Evolutionary conservation across 2,888 invertebrate species (phyloP).

Genomic region (Fissipunctia ypsillon): DNA sequence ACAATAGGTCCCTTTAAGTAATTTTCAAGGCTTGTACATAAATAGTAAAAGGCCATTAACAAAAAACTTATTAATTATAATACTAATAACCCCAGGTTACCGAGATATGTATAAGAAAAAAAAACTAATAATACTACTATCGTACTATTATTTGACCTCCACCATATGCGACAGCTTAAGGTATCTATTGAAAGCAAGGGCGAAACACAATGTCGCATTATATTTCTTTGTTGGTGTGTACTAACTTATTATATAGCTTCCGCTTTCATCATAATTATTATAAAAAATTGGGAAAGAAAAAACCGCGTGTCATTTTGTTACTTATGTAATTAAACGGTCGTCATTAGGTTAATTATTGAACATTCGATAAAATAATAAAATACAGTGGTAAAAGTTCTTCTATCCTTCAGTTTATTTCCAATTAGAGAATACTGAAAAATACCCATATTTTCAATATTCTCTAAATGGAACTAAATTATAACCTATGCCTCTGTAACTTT

Average conservation of each 20-base stretch:
- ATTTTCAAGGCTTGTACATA: neutral
- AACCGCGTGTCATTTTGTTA: neutral
- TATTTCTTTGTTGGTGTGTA: constrained; percentile 33
- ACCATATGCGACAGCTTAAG: constrained; percentile 12
- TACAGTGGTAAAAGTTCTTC: neutral
- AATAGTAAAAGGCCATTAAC: neutral
- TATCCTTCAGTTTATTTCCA: neutral
- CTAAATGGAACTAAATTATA: constrained; percentile 25
- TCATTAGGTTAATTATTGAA: neutral
- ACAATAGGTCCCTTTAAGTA: neutral
- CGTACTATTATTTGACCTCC: neutral
- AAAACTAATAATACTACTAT: neutral
- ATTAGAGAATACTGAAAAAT: neutral
- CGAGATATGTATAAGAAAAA: too few species aligned
- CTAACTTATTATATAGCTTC: constrained; percentile 6
- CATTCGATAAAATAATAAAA: neutral
- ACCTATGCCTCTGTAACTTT: neutral
- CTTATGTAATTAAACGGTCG: constrained; percentile 10
- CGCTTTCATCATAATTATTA: too few species aligned
- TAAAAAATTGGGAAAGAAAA: constrained; percentile 11
- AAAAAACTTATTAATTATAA: too few species aligned
- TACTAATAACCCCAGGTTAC: too few species aligned
- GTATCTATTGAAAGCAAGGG: constrained; percentile 22
- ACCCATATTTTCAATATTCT: neutral
- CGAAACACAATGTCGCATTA: constrained; percentile 36